Evolutionary conservation across 2,797 vertebrate genomes (phyloP).

Genomic region (Ctenosaura bakeri): DNA sequence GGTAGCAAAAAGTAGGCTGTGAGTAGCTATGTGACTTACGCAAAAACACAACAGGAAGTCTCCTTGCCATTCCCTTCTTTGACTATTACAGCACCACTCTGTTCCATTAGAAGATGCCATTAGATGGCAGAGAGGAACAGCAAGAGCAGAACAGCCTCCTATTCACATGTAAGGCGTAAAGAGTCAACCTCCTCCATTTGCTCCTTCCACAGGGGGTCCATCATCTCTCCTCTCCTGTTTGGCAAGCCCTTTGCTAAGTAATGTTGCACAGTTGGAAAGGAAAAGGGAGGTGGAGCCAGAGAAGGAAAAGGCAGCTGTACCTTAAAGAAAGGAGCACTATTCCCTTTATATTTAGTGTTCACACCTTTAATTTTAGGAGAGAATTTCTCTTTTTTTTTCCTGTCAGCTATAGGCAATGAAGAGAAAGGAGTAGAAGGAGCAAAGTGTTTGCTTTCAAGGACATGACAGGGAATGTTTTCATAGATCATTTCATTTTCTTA

Average conservation of each 20-base stretch:
- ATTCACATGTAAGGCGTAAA: constrained; percentile 68
- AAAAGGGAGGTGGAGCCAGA: constrained; percentile 56
- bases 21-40: constrained; percentile 43
- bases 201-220: constrained; percentile 75
- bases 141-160: constrained; percentile 62
- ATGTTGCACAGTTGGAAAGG: constrained; percentile 62
- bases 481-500: constrained; percentile 41
- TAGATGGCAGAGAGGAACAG: constrained; percentile 72
- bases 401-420: constrained; percentile 55
- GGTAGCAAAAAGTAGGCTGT: constrained; percentile 52
- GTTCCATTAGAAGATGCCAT: constrained; percentile 70
- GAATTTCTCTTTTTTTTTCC: constrained; percentile 38
- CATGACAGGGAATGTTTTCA: constrained; percentile 5
- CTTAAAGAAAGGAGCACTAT: constrained; percentile 48
- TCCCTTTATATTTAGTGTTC: constrained; percentile 51
- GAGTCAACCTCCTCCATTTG: constrained; percentile 70
- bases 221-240: constrained; percentile 76
- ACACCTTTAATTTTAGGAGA: constrained; percentile 52
- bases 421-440: constrained; percentile 40
- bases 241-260: constrained; percentile 66
- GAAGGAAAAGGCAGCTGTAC: constrained; percentile 56
- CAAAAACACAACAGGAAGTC: constrained; percentile 52
- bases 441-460: constrained; percentile 34
- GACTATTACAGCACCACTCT: constrained; percentile 54
- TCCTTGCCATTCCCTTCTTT: constrained; percentile 59